Evolutionary conservation across 2,797 vertebrate species (phyloP).

Genomic region (Avahi laniger): DNA sequence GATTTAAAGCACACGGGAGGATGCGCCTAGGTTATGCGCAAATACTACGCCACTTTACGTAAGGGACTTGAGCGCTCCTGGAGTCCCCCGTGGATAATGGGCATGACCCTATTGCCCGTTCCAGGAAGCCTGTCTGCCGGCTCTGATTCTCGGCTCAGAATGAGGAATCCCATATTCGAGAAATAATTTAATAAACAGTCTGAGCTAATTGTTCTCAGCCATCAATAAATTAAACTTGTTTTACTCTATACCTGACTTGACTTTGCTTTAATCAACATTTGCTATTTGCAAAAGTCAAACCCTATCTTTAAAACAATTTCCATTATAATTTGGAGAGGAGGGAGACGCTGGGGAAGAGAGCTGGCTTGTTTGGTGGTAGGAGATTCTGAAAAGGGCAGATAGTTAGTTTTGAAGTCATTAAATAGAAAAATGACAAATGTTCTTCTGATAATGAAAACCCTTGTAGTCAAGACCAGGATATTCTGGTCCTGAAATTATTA

Average conservation of each 20-base stretch:
- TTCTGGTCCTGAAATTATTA: slow-evolving; percentile 35
- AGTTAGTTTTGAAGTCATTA: slow-evolving; percentile 16
- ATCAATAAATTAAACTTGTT: not conserved
- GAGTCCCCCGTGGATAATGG: no score
- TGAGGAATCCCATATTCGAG: not conserved
- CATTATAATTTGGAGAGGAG: not conserved
- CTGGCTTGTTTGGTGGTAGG: not conserved
- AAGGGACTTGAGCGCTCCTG: not conserved
- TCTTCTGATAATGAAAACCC: slow-evolving; percentile 13
- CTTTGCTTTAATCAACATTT: slow-evolving; percentile 5
- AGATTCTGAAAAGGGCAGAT: not conserved
- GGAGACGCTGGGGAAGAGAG: not conserved
- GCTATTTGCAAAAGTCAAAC: not conserved
- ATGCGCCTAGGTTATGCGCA: not conserved
- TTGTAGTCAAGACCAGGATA: not conserved
- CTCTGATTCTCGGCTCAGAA: slow-evolving; percentile 19
- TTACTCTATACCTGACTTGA: not conserved
- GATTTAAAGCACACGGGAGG: not conserved
- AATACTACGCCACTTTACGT: not conserved
- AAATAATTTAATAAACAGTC: not conserved
- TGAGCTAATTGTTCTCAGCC: slow-evolving; percentile 4
- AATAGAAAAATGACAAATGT: not conserved
- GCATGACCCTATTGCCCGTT: not conserved
- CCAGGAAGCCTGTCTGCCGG: not conserved
- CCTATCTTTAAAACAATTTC: not conserved